Base-by-base conservation (phyloP, 2,888 invertebrate species). In the Eupithecia subumbrata region DNA sequence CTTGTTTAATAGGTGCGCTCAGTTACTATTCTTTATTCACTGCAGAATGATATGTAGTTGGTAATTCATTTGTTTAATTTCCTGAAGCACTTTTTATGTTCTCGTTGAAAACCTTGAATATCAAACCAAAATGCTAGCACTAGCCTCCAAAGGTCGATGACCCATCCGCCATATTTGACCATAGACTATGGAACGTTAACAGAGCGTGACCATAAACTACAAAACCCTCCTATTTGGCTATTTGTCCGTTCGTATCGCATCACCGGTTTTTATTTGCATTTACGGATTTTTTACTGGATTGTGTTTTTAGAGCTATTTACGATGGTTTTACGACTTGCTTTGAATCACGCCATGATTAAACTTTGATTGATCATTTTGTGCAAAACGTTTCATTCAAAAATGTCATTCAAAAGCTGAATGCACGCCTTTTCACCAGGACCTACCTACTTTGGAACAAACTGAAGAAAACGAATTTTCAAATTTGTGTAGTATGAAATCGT, bases 121-220 rank as follows among this genome's bases (percentile, higher is more conserved):
- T 80, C 84, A 83, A 85, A 84, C 84, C 87, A 87, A 88, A 90
- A 89, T 88, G 89, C 87, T 86, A 88, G 87, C 89, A 90, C 89
- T 88, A 85, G 88, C 86, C 83, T 87, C 84, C 83, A 85, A 88
- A 85, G 91, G 85, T 90, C 90, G 82, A 87, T 86, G 89, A 85
- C 88, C 88, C 84, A 83, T 80, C 86, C 84, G 87, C 89, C 88
- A 87, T 87, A 87, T 88, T 88, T 86, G 88, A 89, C 90, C 90
- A 90, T 90, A 90, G 89, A 88, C 87, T 87, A 88, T 85, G 81
- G 85, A 84, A 81, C 79, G 86, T 90, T 89, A 91, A 90, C 91
- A 91, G 91, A 91, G 90, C 91, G 85, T 88, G 88, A 87, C 90
- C 88, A 88, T 88, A 87, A 86, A 89, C 86, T 88, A 77, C 74